A percentile compares a stretch with the other conserved stretches of the same genome.
These are phyloP conservation scores for Pogonocherus hispidulus DNA, from an alignment of 2,888 invertebrate species.

Conservation along the genomic window DNA sequence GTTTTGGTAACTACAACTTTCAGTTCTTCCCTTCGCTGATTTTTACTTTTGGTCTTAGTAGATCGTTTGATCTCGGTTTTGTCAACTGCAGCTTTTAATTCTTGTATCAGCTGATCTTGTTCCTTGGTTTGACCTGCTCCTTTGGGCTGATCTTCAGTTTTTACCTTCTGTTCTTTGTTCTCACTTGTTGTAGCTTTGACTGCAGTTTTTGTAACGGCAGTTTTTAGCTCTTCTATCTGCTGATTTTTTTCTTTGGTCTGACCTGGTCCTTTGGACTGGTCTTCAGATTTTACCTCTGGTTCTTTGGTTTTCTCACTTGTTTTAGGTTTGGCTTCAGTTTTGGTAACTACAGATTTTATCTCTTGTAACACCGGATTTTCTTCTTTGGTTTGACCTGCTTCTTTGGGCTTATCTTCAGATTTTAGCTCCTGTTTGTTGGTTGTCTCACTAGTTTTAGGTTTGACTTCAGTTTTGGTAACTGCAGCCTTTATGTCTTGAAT, in stretches of 20 bases:
- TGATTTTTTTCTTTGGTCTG: constrained; percentile 33
- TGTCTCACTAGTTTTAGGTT: constrained; percentile 4
- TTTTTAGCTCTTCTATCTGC: constrained; percentile 46
- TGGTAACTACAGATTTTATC: not conserved
- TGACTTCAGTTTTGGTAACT: constrained; percentile 57
- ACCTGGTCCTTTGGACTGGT: constrained; percentile 9
- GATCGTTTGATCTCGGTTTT: constrained; percentile 34
- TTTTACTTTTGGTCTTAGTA: constrained; percentile 25
- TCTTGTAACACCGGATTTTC: not conserved
- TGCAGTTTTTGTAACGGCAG: too few species aligned
- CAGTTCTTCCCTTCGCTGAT: constrained; percentile 31
- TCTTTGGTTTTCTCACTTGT: constrained; percentile 15
- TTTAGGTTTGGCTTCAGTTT: constrained; percentile 38
- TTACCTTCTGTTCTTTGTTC: too few species aligned
- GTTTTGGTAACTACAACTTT: constrained; percentile 5
- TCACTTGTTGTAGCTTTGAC: too few species aligned
- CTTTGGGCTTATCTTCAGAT: constrained; percentile 24
- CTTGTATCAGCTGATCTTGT: not conserved
- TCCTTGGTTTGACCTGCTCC: not conserved
- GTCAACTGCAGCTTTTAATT: not conserved
- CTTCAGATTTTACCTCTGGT: not conserved
- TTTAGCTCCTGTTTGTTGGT: constrained; percentile 27
- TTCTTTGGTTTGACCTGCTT: not conserved
- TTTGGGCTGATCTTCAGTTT: constrained; percentile 24
- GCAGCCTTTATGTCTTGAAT: constrained; percentile 42